A percentile compares a stretch with the other conserved stretches of the same genome.
These are phyloP conservation scores for Phthorimaea operculella DNA, from an alignment of 1,140 invertebrate genomes.

Conservation along the genomic window DNA sequence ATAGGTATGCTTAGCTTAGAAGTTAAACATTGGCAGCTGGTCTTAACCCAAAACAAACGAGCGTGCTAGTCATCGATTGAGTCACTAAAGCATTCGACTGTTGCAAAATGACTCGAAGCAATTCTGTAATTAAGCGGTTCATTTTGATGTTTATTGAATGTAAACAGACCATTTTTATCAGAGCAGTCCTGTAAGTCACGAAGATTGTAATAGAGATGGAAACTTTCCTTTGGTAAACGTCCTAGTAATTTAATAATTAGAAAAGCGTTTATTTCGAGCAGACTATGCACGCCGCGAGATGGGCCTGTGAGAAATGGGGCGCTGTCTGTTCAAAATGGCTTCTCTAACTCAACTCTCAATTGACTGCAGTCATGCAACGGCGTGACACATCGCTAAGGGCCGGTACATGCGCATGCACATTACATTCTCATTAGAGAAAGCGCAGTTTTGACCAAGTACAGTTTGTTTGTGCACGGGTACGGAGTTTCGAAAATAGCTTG, in stretches of 20 bases:
- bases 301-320: slow-evolving; percentile 2
- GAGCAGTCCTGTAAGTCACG: background rate
- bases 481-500: too few species aligned
- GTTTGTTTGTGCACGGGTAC: background rate
- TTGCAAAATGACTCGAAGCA: background rate
- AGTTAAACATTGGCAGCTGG: too few species aligned
- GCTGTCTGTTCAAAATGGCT: background rate
- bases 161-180: background rate
- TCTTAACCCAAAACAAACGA: background rate
- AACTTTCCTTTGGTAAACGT: slow-evolving; percentile 2
- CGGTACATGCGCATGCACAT: background rate
- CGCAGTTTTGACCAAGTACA: background rate
- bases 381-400: background rate
- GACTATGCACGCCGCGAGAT: background rate
- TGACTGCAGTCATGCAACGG: background rate
- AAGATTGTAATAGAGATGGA: background rate
- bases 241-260: slow-evolving; percentile 3
- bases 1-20: too few species aligned
- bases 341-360: background rate
- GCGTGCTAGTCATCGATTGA: background rate
- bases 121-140: background rate
- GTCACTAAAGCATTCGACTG: background rate
- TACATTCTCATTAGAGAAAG: background rate
- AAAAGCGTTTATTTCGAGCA: background rate
- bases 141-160: too few species aligned